Base-by-base conservation (phyloP, 2,797 vertebrate species). In the Kryptopterus vitreolus region DNA sequence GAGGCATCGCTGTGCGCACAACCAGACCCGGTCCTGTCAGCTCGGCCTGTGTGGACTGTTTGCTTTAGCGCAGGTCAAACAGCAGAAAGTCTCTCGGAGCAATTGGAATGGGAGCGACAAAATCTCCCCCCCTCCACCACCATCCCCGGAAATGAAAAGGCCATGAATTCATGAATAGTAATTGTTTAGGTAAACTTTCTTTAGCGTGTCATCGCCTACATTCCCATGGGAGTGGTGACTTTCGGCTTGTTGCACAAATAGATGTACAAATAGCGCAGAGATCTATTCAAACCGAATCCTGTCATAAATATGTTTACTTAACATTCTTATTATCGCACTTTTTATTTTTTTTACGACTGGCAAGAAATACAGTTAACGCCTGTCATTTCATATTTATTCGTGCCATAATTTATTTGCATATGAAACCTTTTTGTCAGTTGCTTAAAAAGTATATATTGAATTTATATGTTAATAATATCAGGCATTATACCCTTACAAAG, bases 1-100 rank as follows among this genome's bases (percentile, higher is more conserved):
- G 65, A 77, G 31, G 84, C 33, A 82, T 87, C 88, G 88, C 79
- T 74, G 76, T 82, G 89, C 85, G 83, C 87, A 82, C 87, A 89
- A 89, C 84, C 84, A 79, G 86, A 88, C 87, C 81, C 65, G 1
- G 35, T 75, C n/a, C 24, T 83, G 86, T 87, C 87, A 83, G 85
- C 82, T 71, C 26, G 87, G 82, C 77, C 81, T 82, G 87, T 85
- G 88, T 81, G 83, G 73, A 84, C 81, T 91, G 89, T 92, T 92
- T 93, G 88, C 87, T 83, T 88, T 88, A 87, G 87, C 78, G 73
- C 48, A 63, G 83, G 78, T 90, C 87, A 88, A 91, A 90, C 80
- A 81, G 86, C 81, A 57, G 85, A 82, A 87, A 82, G 87, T 88
- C 86, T 71, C 66, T 90, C 85, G 76, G 85, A 74, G 65, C 77